Percentiles rank a stretch among this genome's conserved stretches.
phyloP scores from a whole-genome alignment of 2,888 invertebrate species.

The Sarcophaga subvicina region DNA sequence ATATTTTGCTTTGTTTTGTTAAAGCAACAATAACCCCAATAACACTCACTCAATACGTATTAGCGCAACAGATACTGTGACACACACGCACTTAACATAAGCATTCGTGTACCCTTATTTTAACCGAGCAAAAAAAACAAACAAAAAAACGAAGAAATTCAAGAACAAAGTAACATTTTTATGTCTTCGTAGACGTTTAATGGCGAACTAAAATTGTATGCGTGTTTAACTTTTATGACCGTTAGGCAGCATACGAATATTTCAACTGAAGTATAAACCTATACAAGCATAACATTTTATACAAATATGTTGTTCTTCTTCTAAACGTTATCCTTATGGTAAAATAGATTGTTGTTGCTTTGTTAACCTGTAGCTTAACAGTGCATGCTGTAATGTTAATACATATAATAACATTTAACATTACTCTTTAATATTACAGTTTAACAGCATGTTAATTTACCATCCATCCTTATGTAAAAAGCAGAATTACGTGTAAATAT shows the following conservation, averaged over 20 bases:
- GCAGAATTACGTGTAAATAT: background rate
- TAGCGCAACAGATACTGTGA: background rate
- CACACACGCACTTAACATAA: conserved; percentile 3
- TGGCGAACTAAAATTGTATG: background rate
- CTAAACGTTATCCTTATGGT: background rate
- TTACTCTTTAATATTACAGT: too few relatives aligned
- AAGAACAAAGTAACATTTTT: background rate
- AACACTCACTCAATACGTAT: background rate
- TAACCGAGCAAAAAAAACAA: background rate
- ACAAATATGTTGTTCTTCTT: conserved; percentile 39
- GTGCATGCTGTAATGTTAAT: background rate
- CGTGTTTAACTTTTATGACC: conserved; percentile 40
- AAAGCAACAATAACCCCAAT: conserved; percentile 14
- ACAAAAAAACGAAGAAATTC: background rate
- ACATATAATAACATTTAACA: too few relatives aligned
- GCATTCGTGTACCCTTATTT: background rate
- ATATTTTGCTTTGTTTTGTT: background rate
- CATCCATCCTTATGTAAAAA: background rate
- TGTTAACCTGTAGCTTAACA: conserved; percentile 10
- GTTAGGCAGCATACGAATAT: conserved; percentile 53
- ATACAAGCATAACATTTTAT: conserved; percentile 55
- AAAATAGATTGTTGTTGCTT: conserved; percentile 19
- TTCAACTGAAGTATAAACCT: conserved; percentile 51
- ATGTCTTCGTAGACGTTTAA: conserved; percentile 9
- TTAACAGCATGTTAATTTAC: background rate